Base-by-base conservation (phyloP, 1,140 invertebrate genomes). In the Armadillidium nasatum region DNA sequence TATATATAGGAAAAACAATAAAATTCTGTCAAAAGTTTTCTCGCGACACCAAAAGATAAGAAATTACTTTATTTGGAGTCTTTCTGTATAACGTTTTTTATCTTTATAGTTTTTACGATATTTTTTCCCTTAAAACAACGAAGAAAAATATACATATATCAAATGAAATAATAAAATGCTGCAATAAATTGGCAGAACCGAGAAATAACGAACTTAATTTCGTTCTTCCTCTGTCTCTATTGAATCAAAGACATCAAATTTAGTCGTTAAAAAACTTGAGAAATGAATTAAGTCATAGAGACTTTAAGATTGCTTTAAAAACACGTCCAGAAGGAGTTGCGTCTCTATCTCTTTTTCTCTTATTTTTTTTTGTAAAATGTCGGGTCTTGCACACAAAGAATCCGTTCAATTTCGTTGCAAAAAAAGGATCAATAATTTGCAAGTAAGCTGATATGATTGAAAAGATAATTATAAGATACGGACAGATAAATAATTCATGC, bases 171-270 rank as follows among this genome's bases (percentile, higher is more conserved):
- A 33, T 33, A 33, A 33, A 33, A 33, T 33, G 33, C 33, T 33
- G 33, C 33, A 33, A 33, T 33, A 33, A 33, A 33, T 33, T 33
- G 33, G 33, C 33, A 33, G 33, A 19, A 60, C 50, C 50, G 11
- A 60, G 11, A 60, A 60, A 60, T 60, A 60, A 60, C 50, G 50
- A 60, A 60, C 50, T 60, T 60, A 60, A 60, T 60, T 60, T 60
- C 19, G 11, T 15, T 60, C 11, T 60, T 60, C 7, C 7, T 60
- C 50, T 13, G 11, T 19, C 19, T 60, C 50, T 7, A 60, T 60
- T 60, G 11, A 60, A 60, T 60, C 11, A 60, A 19, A 60, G 50
- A 60, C 50, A 60, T 60, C 50, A 60, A 60, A 60, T 60, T 19
- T 60, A 15, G 50, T 60, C 50, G 50, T 60, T 60, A 60, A 60